Conservation (phyloP, 2,797 vertebrate genomes). For the Lepilemur ruficaudatus region DNA sequence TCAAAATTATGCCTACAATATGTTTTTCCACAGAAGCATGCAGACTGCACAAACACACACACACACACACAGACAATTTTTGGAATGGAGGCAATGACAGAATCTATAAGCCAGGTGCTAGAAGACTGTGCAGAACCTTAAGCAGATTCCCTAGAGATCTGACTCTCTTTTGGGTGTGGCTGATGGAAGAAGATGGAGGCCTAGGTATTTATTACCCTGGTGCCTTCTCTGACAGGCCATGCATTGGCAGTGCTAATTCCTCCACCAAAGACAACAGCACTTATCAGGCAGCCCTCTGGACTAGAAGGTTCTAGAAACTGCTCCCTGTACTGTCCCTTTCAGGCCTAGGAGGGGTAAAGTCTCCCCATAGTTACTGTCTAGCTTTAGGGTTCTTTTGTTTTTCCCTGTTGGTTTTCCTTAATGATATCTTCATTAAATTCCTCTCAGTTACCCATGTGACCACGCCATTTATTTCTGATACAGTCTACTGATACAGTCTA, state of each 20-base stretch:
- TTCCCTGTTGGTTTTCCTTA: not conserved
- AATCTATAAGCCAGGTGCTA: not conserved
- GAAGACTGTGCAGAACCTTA: not conserved
- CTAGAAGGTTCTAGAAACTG: not conserved
- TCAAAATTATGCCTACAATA: not conserved
- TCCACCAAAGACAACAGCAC: not conserved
- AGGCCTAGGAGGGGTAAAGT: not conserved
- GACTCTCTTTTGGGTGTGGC: not conserved
- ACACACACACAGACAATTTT: not conserved
- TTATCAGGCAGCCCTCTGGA: not conserved
- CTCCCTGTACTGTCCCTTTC: not conserved
- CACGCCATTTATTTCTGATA: not conserved
- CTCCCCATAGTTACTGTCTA: not conserved
- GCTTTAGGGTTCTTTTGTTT: not conserved
- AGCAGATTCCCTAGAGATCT: not conserved
- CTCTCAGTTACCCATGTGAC: not conserved
- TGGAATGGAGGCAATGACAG: not conserved
- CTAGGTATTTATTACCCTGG: not conserved
- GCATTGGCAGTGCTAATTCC: not conserved
- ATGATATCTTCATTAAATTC: not conserved
- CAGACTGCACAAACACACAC: not conserved
- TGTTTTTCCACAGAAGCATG: not conserved
- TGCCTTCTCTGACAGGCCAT: no score
- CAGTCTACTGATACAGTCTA: not conserved
- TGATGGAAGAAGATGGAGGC: fast-evolving